Evolutionary conservation across 2,113 vertebrate species (phyloP).

Genomic region (Hypanus sabinus): DNA sequence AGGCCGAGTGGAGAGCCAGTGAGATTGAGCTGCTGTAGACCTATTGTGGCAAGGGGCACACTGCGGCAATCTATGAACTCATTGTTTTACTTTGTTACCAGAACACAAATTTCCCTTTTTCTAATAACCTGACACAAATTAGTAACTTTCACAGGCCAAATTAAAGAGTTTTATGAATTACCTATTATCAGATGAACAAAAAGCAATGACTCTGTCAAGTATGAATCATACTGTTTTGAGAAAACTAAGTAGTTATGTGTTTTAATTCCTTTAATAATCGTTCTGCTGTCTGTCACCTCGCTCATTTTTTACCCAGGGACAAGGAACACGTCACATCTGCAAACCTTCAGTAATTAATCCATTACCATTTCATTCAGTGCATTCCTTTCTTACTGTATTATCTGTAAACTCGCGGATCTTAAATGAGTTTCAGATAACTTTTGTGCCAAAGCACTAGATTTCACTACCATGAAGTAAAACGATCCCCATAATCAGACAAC

Average conservation of each 20-base stretch:
- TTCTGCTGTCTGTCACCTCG: too few relatives aligned
- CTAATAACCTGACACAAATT: neutral
- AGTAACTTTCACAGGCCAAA: too few relatives aligned
- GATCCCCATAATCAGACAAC: neutral
- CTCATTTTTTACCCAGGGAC: neutral
- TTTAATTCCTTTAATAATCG: neutral
- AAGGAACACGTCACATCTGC: neutral
- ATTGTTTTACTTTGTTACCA: neutral
- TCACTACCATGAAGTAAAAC: neutral
- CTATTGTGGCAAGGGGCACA: too few relatives aligned
- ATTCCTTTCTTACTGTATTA: neutral
- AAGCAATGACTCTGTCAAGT: neutral
- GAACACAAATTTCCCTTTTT: neutral
- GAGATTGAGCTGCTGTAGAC: too few relatives aligned
- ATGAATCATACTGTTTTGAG: too few relatives aligned
- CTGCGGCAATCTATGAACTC: neutral
- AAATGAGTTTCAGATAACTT: neutral
- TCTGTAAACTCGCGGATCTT: neutral
- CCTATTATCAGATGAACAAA: neutral
- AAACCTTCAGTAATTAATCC: neutral
- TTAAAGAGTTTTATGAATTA: neutral
- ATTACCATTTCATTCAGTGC: neutral
- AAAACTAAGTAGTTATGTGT: neutral
- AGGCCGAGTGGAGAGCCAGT: too few relatives aligned
- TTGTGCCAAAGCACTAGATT: neutral